Percentiles rank a stretch among this genome's conserved stretches.
Evolutionary conservation across 1,140 invertebrate species (phyloP).

Genomic region (Lasioglossum baleicum): DNA sequence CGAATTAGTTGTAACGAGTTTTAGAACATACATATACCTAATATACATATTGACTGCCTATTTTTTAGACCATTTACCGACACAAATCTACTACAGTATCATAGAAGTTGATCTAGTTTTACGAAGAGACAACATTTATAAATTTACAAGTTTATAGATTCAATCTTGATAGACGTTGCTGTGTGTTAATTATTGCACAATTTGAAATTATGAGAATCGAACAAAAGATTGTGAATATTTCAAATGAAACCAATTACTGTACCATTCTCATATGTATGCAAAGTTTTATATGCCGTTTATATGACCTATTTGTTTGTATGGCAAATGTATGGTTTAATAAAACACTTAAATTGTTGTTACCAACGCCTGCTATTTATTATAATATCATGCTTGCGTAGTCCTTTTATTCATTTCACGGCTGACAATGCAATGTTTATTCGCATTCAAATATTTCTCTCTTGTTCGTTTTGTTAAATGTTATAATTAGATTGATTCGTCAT

Average conservation of each 20-base stretch:
- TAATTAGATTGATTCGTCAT: too few relatives aligned
- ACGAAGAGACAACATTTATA: neutral
- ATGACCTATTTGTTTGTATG: conserved; percentile 27
- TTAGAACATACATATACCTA: conserved; percentile 9
- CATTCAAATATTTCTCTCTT: neutral
- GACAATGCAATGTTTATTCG: neutral
- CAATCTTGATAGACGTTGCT: neutral
- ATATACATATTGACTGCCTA: conserved; percentile 34
- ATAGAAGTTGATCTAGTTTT: neutral
- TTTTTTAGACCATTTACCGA: conserved; percentile 33
- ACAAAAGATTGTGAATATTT: neutral
- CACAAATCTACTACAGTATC: neutral
- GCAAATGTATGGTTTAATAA: conserved; percentile 50
- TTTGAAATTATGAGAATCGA: neutral
- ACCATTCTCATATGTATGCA: neutral
- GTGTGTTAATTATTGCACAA: conserved; percentile 2
- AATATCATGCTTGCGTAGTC: neutral
- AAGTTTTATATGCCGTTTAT: conserved; percentile 30
- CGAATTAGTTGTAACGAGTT: conserved; percentile 25
- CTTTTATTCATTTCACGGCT: neutral
- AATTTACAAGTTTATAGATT: neutral
- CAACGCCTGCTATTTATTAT: neutral
- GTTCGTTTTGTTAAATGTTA: neutral
- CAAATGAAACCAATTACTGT: conserved; percentile 1
- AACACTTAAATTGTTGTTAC: conserved; percentile 43